Percentiles rank a stretch among this genome's conserved stretches.
phyloP scores from a whole-genome alignment of 2,888 invertebrate genomes.

The Drosophila subsilvestris region DNA sequence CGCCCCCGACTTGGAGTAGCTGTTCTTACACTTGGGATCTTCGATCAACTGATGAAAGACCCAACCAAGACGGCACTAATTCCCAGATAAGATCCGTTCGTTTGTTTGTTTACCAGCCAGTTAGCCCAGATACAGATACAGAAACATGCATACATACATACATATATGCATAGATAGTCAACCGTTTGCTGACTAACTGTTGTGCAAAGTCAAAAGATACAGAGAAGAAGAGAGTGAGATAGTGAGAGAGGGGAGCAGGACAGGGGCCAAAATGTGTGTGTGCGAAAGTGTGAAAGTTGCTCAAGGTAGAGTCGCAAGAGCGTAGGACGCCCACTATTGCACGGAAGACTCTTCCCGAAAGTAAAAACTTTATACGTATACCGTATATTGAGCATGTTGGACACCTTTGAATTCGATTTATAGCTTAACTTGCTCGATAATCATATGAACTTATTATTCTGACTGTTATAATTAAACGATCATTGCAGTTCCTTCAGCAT shows the following conservation, averaged over 20 bases:
- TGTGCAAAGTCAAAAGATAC: constrained; percentile 31
- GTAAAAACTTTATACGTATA: neutral
- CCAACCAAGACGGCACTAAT: constrained; percentile 13
- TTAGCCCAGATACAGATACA: constrained; percentile 24
- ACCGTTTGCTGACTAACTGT: constrained; percentile 30
- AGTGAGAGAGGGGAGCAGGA: neutral
- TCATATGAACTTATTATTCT: neutral
- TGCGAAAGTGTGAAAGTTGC: constrained; percentile 55
- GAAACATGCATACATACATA: too few species aligned
- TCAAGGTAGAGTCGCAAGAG: constrained; percentile 5
- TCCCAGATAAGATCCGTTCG: constrained; percentile 42
- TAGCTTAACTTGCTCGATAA: neutral
- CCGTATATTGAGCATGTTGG: neutral
- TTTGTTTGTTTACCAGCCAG: constrained; percentile 42
- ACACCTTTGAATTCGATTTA: neutral
- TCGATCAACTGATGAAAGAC: constrained; percentile 6
- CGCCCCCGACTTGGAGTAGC: constrained; percentile 10
- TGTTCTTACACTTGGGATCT: constrained; percentile 24
- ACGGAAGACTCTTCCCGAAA: neutral
- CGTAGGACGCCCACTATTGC: neutral
- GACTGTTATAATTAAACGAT: neutral
- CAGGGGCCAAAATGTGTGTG: constrained; percentile 10
- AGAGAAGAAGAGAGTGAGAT: constrained; percentile 6
- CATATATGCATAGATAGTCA: neutral
- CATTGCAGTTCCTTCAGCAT: too few species aligned